These are phyloP conservation scores for Amblyopsis hoosieri DNA, from an alignment of 2,797 vertebrate species.

Conservation along the genomic window DNA sequence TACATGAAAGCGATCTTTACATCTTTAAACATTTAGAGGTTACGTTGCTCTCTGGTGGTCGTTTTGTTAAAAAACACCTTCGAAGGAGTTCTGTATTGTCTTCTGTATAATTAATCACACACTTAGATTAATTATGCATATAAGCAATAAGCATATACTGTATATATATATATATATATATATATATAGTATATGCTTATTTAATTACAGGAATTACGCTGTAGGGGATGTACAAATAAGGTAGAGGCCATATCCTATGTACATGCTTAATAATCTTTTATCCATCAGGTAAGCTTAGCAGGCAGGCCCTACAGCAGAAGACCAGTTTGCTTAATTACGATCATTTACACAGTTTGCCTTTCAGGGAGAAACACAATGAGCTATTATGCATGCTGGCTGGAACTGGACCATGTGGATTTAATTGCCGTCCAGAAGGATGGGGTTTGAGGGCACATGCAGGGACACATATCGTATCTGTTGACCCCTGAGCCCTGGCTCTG, in stretches of 20 bases:
- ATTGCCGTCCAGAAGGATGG: conserved; percentile 16
- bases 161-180: too few relatives aligned
- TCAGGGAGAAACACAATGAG: conserved; percentile 30
- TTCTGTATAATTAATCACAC: not conserved
- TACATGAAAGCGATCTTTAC: not conserved
- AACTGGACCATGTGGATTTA: conserved; percentile 44
- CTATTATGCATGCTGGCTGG: conserved; percentile 17
- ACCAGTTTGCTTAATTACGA: conserved; percentile 37
- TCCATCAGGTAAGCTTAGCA: not conserved
- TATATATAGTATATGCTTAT: too few relatives aligned
- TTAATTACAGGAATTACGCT: too few relatives aligned
- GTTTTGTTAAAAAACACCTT: conserved; percentile 26
- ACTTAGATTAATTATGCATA: too few relatives aligned
- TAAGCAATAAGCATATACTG: too few relatives aligned
- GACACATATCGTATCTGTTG: conserved; percentile 31
- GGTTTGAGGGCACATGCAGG: not conserved
- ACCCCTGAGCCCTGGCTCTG: conserved; percentile 24
- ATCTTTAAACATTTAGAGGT: conserved; percentile 3
- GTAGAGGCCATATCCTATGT: not conserved
- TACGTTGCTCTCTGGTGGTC: conserved; percentile 58
- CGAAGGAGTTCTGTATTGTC: not conserved
- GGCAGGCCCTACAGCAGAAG: conserved; percentile 1
- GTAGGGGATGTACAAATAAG: too few relatives aligned
- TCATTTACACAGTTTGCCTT: conserved; percentile 36
- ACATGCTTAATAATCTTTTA: not conserved